Percentiles rank a stretch among this genome's conserved stretches.
Conservation (phyloP, 2,797 vertebrate species). For the Chiroxiphia lanceolata region DNA sequence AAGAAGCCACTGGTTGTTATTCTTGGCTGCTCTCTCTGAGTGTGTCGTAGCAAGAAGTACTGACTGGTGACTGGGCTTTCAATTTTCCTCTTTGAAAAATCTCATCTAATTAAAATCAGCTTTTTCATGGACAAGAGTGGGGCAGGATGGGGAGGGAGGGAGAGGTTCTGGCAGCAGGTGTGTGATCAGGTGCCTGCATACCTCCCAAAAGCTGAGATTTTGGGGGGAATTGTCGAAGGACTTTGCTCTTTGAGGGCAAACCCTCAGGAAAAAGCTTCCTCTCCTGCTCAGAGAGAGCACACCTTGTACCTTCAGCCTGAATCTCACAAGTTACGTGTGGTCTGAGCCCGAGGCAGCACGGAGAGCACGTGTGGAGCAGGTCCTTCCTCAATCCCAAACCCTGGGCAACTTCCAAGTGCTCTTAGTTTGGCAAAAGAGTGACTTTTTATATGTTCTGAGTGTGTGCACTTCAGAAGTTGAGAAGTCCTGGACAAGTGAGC, state of each 20-base stretch:
- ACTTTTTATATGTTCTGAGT: neutral
- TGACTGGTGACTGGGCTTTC: neutral
- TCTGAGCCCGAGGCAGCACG: neutral
- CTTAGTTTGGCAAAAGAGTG: neutral
- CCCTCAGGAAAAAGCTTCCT: neutral
- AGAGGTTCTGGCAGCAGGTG: neutral
- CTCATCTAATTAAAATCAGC: neutral
- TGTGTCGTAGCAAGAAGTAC: neutral
- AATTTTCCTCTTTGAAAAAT: neutral
- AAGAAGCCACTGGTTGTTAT: neutral
- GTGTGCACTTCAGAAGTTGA: neutral
- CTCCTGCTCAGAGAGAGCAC: neutral
- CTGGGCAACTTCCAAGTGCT: neutral
- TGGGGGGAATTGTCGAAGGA: neutral
- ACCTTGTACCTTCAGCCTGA: neutral
- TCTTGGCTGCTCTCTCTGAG: neutral
- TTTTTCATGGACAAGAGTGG: neutral
- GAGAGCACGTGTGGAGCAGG: neutral
- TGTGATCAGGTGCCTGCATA: neutral
- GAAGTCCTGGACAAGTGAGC: neutral
- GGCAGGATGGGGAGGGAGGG: neutral
- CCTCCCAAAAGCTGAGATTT: neutral
- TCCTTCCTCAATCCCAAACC: neutral
- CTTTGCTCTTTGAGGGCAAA: neutral
- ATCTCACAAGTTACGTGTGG: accelerated